A percentile compares a stretch with the other conserved stretches of the same genome.
Conservation (phyloP, 2,888 invertebrate genomes). For the Agriopis marginaria region DNA sequence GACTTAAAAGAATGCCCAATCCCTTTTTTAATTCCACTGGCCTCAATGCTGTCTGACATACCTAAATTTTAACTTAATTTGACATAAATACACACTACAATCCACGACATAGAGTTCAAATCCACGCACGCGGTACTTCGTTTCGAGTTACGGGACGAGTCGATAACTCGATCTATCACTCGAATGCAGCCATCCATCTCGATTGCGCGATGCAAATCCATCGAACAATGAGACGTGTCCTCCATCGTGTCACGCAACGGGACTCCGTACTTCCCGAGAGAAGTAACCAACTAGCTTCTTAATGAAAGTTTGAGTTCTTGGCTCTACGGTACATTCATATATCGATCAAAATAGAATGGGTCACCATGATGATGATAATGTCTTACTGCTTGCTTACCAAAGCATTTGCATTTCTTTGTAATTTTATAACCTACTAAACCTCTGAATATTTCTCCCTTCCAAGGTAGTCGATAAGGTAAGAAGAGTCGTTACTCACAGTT, state of each 20-base stretch:
- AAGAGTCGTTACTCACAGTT: background rate
- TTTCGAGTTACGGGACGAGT: conserved; percentile 26
- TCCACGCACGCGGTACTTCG: conserved; percentile 11
- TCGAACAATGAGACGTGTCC: conserved; percentile 37
- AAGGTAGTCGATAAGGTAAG: too few relatives aligned
- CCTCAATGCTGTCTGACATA: background rate
- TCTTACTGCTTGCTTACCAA: too few relatives aligned
- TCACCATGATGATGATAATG: too few relatives aligned
- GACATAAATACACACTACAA: background rate
- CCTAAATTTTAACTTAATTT: background rate
- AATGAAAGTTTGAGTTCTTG: background rate
- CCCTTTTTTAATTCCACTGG: too few relatives aligned
- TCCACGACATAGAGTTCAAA: background rate
- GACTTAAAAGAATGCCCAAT: too few relatives aligned
- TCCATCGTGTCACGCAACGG: conserved; percentile 29
- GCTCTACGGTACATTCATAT: too few relatives aligned
- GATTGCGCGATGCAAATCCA: conserved; percentile 43
- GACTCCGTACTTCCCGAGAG: conserved; percentile 18
- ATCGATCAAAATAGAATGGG: too few relatives aligned
- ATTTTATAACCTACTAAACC: too few relatives aligned
- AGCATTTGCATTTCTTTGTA: too few relatives aligned
- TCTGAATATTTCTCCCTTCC: too few relatives aligned
- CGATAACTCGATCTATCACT: conserved; percentile 46
- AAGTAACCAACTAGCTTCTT: conserved; percentile 1
- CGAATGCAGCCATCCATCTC: conserved; percentile 47